Conservation (phyloP, 2,888 invertebrate species). For the Clivina fossor region DNA sequence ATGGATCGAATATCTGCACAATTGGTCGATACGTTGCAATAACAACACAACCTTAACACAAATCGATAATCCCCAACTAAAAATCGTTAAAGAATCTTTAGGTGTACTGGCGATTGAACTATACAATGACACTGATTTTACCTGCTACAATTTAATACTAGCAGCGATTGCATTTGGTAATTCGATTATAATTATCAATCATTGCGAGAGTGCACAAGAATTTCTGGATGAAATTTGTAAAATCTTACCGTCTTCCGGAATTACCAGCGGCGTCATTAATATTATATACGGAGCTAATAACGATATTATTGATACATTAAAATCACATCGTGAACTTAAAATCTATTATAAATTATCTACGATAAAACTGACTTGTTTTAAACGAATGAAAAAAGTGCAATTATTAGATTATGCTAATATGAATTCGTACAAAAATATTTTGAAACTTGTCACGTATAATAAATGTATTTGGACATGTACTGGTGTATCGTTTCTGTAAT, state of each 20-base stretch:
- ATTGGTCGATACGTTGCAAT: slow-evolving; percentile 34
- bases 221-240: slow-evolving; percentile 41
- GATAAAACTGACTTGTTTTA: not conserved
- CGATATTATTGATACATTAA: slow-evolving; percentile 22
- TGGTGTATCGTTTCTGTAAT: slow-evolving; percentile 43
- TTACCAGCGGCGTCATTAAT: slow-evolving; percentile 37
- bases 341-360: slow-evolving; percentile 5
- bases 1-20: slow-evolving; percentile 40
- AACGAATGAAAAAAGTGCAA: slow-evolving; percentile 11
- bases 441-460: slow-evolving; percentile 39
- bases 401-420: slow-evolving; percentile 10
- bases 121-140: slow-evolving; percentile 24
- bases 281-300: slow-evolving; percentile 24
- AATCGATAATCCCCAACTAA: slow-evolving; percentile 14
- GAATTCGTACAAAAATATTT: slow-evolving; percentile 36
- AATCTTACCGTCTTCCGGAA: slow-evolving; percentile 40
- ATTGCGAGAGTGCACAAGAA: slow-evolving; percentile 25
- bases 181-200: slow-evolving; percentile 44
- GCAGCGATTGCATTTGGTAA: slow-evolving; percentile 47
- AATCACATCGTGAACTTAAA: slow-evolving; percentile 33
- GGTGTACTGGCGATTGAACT: slow-evolving; percentile 46
- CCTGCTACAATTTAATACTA: slow-evolving; percentile 41
- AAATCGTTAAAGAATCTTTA: slow-evolving; percentile 39
- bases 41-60: slow-evolving; percentile 10
- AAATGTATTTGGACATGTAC: slow-evolving; percentile 48